Conservation (phyloP, 37 sponge, comb jelly and placozoan species). For the Halisarca cf. caerulea region DNA sequence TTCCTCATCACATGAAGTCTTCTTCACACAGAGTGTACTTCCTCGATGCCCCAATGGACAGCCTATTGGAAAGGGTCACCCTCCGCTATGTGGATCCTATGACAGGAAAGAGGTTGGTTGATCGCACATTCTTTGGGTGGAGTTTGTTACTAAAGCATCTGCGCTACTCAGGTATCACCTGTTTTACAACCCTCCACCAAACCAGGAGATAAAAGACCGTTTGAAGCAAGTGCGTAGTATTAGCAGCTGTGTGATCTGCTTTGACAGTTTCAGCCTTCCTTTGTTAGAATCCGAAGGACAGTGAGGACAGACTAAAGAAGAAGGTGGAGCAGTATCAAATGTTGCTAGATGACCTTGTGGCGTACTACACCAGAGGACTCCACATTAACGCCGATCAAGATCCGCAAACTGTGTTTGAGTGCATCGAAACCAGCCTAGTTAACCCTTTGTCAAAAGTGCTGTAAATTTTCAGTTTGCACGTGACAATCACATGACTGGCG, state of each 20-base stretch:
- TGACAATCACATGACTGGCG: neutral
- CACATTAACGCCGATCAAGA: slow-evolving; percentile 93
- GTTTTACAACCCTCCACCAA: slow-evolving; percentile 77
- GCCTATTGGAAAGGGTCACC: slow-evolving; percentile 80
- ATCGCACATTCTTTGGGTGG: neutral
- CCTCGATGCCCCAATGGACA: slow-evolving; percentile 77
- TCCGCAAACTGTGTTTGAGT: slow-evolving; percentile 87
- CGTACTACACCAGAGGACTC: slow-evolving; percentile 59
- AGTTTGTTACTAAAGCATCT: neutral
- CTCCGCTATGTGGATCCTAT: slow-evolving; percentile 71
- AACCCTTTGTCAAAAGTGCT: slow-evolving; percentile 80
- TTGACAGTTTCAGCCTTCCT: neutral
- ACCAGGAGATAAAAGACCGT: slow-evolving; percentile 69
- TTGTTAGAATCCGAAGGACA: slow-evolving; percentile 67
- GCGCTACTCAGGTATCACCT: slow-evolving; percentile 64
- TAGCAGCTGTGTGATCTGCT: too few relatives aligned
- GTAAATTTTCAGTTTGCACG: too few relatives aligned
- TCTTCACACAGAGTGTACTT: slow-evolving; percentile 85
- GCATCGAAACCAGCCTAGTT: slow-evolving; percentile 74
- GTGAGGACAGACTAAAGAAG: slow-evolving; percentile 43
- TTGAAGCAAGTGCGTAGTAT: slow-evolving; percentile 71
- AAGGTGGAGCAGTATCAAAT: slow-evolving; percentile 51
- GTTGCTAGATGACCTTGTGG: slow-evolving; percentile 58
- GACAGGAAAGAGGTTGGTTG: slow-evolving; percentile 66
- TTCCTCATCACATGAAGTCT: too few relatives aligned